Conservation (phyloP, 2,888 invertebrate genomes). For the Serrognathus titanus region DNA sequence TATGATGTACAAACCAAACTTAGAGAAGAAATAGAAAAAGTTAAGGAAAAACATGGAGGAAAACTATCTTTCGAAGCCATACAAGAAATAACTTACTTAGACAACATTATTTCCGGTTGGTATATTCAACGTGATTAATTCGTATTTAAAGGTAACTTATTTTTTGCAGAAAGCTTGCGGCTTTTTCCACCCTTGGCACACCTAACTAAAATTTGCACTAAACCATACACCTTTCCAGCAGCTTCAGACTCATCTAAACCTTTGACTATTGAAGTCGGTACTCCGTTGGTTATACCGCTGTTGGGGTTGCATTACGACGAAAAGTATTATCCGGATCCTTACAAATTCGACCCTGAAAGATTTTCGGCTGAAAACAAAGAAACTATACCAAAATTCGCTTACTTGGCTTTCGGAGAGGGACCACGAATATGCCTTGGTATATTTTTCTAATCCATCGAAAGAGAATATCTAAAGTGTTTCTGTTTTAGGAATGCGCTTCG, state of each 20-base stretch:
- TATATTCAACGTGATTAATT: background rate
- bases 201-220: slow-evolving; percentile 27
- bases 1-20: slow-evolving; percentile 53
- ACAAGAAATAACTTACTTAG: slow-evolving; percentile 54
- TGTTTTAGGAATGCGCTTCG: slow-evolving; percentile 23
- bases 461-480: background rate
- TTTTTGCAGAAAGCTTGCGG: slow-evolving; percentile 19
- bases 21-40: slow-evolving; percentile 52
- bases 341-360: slow-evolving; percentile 25
- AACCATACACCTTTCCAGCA: slow-evolving; percentile 23
- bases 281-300: slow-evolving; percentile 23
- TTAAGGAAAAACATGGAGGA: slow-evolving; percentile 46
- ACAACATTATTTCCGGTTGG: slow-evolving; percentile 55
- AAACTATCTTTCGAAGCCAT: slow-evolving; percentile 52
- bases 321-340: slow-evolving; percentile 24
- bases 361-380: slow-evolving; percentile 33
- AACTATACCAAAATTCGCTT: slow-evolving; percentile 28
- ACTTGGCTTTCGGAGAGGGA: slow-evolving; percentile 33
- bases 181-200: slow-evolving; percentile 30
- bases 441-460: background rate
- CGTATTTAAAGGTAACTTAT: background rate
- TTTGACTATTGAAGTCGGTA: slow-evolving; percentile 21
- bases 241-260: slow-evolving; percentile 28
- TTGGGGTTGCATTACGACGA: slow-evolving; percentile 24
- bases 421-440: slow-evolving; percentile 34